Evolutionary conservation across 2,888 invertebrate genomes (phyloP), one percentile per base, ranked within the genome.

Genomic region (Phalangium opilio): DNA sequence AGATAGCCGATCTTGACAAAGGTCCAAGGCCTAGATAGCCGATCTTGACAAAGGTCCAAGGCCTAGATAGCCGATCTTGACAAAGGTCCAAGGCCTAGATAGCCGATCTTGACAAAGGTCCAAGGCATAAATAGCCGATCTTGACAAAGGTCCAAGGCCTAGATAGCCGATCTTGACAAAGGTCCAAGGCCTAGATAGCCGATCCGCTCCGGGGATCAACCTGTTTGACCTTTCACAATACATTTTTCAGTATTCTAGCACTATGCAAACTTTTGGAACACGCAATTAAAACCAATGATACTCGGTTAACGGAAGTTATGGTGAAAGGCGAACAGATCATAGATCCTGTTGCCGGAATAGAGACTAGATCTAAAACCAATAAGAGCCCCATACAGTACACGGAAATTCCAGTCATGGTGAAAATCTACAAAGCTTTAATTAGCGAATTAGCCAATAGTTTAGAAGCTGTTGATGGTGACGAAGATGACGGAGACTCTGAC

Each of bases 391-490:
- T 67, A n/a, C 64, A 68, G 54, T 79, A 76, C 75, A 75, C 76
- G 1, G 69, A 66, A 10, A 72, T 81, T 54, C 77, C 79, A 4
- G 71, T 78, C 12, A 67, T 80, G 51, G 76, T 78, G 1, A 81
- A 80, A 64, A 78, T 81, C 43, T 79, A 78, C 58, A 81, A 81
- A 62, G 65, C 81, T 11, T 69, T 81, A 5, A 71, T 81, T 41
- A 73, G 75, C 58, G 80, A 81, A 58, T 61, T 79, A 35, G 70
- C 72, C 36, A 70, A 72, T 60, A 71, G 75, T 49, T 69, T 75
- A 10, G 77, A 78, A 57, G 62, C 63, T 2, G 53, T 57, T 5
- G 58, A 63, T 35, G 64, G 62, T 19, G 51, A 55, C 3, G 60
- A 57, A 20, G 63, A 60, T 3, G 64, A 63, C 3, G 64, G 65